Base-by-base conservation (phyloP, 2,113 vertebrate species). In the Pleuronectes platessa region DNA sequence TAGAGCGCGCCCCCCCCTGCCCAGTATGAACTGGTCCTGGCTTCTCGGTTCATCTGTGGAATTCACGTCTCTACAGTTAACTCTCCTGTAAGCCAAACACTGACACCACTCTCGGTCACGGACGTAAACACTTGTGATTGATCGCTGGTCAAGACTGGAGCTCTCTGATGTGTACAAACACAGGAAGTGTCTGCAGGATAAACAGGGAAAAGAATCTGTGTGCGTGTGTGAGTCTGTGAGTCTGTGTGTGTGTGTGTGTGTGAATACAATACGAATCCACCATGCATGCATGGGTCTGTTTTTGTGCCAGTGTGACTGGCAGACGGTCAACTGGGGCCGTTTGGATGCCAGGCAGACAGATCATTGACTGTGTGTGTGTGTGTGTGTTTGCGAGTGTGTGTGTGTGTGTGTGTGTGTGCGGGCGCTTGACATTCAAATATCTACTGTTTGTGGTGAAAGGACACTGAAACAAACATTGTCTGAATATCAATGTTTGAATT, bases 61-160 rank as follows among this genome's bases (percentile, higher is more conserved):
- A 78, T 31, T 53, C 59, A 74, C 67, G 42, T 14, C 54, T 27
- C 21, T 13, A 20, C 54, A 45, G 64, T 78, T 72, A 51, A 55
- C 77, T 69, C 40, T 71, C 47, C 60, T 56, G 69, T 70, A 13
- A 58, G 31, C 61, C 65, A 23, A 42, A 55, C 13, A 0, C n/a
- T 53, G 75, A 71, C 83, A 58, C 53, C 1, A 3, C 60, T 78
- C 66, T 59, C 47, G 11, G 70, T 62, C 61, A 66, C 61, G 61
- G 89, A 88, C 65, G 83, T 87, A 88, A 90, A 90, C 85, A 77
- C 47, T 6, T 15, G 70, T 81, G 86, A 91, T 45, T 87, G 90
- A 91, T 86, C 55, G 37, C 49, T 0, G 53, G 72, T 53, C 24
- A 15, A 60, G 26, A 42, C 47, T 23, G 17, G 27, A 12, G 65